Percentiles rank a stretch among this genome's conserved stretches.
Conservation (phyloP, 2,113 vertebrate species). For the Gambusia affinis region DNA sequence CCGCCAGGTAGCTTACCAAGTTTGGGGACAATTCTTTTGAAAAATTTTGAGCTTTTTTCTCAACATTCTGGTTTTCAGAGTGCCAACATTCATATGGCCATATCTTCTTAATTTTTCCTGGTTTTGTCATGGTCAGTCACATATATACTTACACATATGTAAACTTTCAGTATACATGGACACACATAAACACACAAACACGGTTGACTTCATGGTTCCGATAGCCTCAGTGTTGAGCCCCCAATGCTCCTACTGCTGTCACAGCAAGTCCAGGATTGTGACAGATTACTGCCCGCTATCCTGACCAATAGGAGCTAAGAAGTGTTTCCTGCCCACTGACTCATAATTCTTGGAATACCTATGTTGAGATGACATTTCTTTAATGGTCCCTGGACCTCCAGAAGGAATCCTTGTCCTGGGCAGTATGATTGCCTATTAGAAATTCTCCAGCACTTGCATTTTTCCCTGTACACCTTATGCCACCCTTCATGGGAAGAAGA, state of each 20-base stretch:
- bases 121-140: no score
- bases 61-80: no score
- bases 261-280: constrained; percentile 79
- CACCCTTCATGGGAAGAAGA: constrained; percentile 43
- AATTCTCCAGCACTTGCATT: constrained; percentile 81
- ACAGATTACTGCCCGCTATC: constrained; percentile 79
- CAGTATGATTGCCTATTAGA: constrained; percentile 83
- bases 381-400: constrained; percentile 81
- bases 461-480: constrained; percentile 59
- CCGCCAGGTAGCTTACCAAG: no score
- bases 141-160: constrained; percentile 8
- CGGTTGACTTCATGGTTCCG: constrained; percentile 52
- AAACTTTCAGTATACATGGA: constrained; percentile 3
- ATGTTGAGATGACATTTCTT: constrained; percentile 81
- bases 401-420: constrained; percentile 73
- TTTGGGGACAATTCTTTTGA: no score
- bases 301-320: constrained; percentile 76
- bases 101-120: no score
- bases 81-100: no score
- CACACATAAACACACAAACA: constrained; percentile 28
- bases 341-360: constrained; percentile 83
- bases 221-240: constrained; percentile 68
- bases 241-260: constrained; percentile 79
- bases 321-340: constrained; percentile 77
- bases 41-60: no score